Evolutionary conservation across 2,797 vertebrate species (phyloP), one percentile per base, ranked within the genome.

Genomic region (Hipposideros larvatus): DNA sequence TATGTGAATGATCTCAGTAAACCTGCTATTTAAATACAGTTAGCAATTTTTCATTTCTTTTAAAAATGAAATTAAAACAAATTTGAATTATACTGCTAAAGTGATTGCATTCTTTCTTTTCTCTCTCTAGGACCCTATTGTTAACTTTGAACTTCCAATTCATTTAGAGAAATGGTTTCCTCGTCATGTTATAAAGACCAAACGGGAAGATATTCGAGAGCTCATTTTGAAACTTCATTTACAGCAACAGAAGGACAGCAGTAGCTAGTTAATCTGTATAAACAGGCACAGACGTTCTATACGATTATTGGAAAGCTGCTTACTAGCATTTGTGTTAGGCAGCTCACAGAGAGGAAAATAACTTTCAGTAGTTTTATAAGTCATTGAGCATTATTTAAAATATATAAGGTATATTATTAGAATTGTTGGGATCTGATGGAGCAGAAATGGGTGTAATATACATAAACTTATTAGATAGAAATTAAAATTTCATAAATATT

Each of bases 121-220:
- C 66, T 98, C 46, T 98, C 95, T 57, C 24, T 98, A 99, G 99
- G 99, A 99, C 98, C 99, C 99, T 7, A 99, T 99, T 95, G 98
- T 99, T 98, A 99, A 99, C 98, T 99, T 99, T 97, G 99, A 99
- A 85, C 98, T 99, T 68, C 99, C 99, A 0, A 97, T 99, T 96
- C 98, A 98, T 53, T 98, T 99, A 96, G 98, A 99, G 95, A 98
- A 98, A 24, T 99, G 99, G 99, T 99, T 99, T 97, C 98, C 99
- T 95, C 99, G 99, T 94, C 99, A 99, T 88, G 98, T 99, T 95
- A 99, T 99, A 96, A 99, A 99, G 96, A 98, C 98, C 97, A 99
- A 99, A 98, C 98, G 99, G 91, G 99, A 99, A 79, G 99, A 99
- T 97, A 99, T 99, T 98, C 98, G 99, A 97, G 99, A 99, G 95